Conservation (phyloP, 2,113 vertebrate species). For the human region DNA sequence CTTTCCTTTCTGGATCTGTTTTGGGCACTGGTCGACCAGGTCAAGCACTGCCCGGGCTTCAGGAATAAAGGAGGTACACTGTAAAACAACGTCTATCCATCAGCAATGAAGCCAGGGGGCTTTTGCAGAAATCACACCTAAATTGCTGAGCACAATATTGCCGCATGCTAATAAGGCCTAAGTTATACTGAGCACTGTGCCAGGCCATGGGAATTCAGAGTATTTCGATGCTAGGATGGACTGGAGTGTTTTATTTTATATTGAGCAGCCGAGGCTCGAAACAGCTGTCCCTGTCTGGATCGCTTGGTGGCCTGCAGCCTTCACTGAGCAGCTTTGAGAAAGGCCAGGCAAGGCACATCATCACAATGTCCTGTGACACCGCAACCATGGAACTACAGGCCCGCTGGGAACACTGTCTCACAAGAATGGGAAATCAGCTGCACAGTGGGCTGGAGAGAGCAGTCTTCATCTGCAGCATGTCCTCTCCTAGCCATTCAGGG, state of each 20-base stretch:
- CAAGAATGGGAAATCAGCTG: too few relatives aligned
- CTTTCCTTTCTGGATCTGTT: constrained; percentile 79
- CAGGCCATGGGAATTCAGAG: accelerated
- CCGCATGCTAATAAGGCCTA: accelerated
- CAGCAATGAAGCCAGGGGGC: accelerated
- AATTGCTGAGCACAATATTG: neutral
- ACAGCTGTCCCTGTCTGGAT: too few relatives aligned
- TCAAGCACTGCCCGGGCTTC: constrained; percentile 87
- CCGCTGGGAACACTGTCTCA: accelerated
- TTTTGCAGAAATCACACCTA: neutral
- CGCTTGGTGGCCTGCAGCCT: neutral
- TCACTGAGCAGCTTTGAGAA: neutral
- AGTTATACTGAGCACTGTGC: accelerated
- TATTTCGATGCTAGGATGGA: neutral
- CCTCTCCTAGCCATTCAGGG: accelerated
- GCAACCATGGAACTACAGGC: accelerated
- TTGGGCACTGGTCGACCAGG: constrained; percentile 81
- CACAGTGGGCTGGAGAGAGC: accelerated
- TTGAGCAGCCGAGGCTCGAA: accelerated
- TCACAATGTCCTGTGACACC: accelerated
- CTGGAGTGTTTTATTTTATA: neutral
- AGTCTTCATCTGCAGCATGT: too few relatives aligned
- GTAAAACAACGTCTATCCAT: accelerated
- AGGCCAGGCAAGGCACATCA: too few relatives aligned
- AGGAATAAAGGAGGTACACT: constrained; percentile 90